Base-by-base conservation (phyloP, 2,113 vertebrate genomes). In the Tylochromis polylepis region DNA sequence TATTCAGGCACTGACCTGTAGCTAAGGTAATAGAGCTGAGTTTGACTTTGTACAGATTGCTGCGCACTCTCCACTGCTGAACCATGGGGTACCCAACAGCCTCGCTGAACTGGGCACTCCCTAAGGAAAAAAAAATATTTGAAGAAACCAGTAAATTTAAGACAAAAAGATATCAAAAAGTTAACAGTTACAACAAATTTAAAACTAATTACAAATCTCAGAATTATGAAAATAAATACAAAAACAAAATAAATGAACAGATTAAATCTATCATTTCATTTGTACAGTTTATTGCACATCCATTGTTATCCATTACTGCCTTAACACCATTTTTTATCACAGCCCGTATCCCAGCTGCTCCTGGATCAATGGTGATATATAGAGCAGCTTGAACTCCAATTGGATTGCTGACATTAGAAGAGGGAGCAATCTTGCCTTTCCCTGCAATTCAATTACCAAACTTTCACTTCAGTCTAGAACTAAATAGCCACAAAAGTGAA, bases 11-110 rank as follows among this genome's bases (percentile, higher is more conserved):
- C 85, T 78, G 94, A 99, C 99, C 99, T 97, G 98, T 94, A 3
- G 98, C 98, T 36, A 99, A 97, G 3, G 98, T 99, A 94, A 99
- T 99, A 89, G 98, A 97, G 91, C 97, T 99, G 83, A 99, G 98
- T 87, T 98, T 99, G 92, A 99, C 99, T 67, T 96, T 97, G 96
- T 99, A 99, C 53, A 99, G 96, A 93, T 99, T 99, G 95, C 99
- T 99, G 41, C 98, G 95, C 31, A 99, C 98, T 49, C 97, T 94
- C 98, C 99, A 99, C 89, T 98, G 98, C 88, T 99, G 99, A 38
- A 99, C 96, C 97, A 99, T 98, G 11, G 99, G 98, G 91, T 99
- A 99, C 1, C 99, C 98, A 92, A 97, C 98, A 1, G 98, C 99
- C 84, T 99, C 99, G 1, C 97, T 98, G 1, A 98, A 98, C 62